Percentiles rank a stretch among this genome's conserved stretches.
Conservation (phyloP, 2,888 invertebrate species). For the Cheilosia vulpina region DNA sequence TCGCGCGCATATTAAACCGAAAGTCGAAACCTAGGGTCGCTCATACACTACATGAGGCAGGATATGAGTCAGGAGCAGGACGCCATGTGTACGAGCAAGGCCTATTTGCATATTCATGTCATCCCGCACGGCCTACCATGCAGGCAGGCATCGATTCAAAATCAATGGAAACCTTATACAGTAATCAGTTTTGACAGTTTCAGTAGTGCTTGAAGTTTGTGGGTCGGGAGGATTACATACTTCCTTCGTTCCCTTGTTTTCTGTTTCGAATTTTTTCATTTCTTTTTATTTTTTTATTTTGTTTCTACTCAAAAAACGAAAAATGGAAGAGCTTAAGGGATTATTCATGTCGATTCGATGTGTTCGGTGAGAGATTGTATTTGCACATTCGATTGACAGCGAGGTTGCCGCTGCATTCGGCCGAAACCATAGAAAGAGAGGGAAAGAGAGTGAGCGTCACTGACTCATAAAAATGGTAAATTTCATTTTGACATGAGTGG, state of each 20-base stretch:
- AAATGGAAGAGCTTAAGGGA: constrained; percentile 49
- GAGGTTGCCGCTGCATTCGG: constrained; percentile 7
- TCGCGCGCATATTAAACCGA: constrained; percentile 70
- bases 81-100: constrained; percentile 31
- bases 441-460: constrained; percentile 24
- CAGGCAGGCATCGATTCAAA: constrained; percentile 61
- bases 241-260: constrained; percentile 47
- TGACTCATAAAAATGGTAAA: constrained; percentile 71
- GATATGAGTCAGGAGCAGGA: constrained; percentile 48
- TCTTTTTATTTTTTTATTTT: not conserved
- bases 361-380: constrained; percentile 63
- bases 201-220: constrained; percentile 67
- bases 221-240: constrained; percentile 65
- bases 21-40: constrained; percentile 48
- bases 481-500: constrained; percentile 73
- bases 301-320: not conserved
- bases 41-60: constrained; percentile 7
- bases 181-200: constrained; percentile 76
- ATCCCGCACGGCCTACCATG: not conserved
- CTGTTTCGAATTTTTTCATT: constrained; percentile 20
- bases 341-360: constrained; percentile 71
- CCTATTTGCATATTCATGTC: constrained; percentile 66
- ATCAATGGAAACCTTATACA: constrained; percentile 74
- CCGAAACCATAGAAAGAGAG: not conserved
- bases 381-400: constrained; percentile 66